phyloP scores from a whole-genome alignment of 92 coral and sea anemone species.

The Zoanthus sansibaricus region DNA sequence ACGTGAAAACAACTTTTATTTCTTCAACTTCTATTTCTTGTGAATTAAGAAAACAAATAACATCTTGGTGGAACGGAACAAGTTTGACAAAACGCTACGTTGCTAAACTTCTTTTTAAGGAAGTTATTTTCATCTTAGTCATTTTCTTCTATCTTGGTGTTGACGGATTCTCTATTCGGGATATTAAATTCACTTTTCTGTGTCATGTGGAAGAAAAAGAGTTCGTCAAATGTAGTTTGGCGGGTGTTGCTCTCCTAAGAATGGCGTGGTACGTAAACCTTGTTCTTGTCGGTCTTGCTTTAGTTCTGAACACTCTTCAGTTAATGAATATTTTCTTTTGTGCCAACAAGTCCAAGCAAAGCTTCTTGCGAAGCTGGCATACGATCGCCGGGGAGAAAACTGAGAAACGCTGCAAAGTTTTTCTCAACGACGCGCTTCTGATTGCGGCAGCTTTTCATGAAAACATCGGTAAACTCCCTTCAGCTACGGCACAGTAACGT shows the following conservation, averaged over 20 bases:
- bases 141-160: constrained; percentile 58
- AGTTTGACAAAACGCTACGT: constrained; percentile 67
- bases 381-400: background rate
- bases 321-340: constrained; percentile 68
- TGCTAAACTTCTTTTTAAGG: constrained; percentile 63
- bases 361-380: constrained; percentile 51
- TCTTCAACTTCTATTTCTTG: constrained; percentile 7
- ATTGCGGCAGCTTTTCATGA: too few species aligned
- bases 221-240: constrained; percentile 69
- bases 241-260: constrained; percentile 60
- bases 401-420: background rate
- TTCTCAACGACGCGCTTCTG: constrained; percentile 58
- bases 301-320: constrained; percentile 66
- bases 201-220: constrained; percentile 76
- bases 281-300: constrained; percentile 52
- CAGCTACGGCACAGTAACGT: too few species aligned
- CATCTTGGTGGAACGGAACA: constrained; percentile 62
- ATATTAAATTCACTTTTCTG: constrained; percentile 58
- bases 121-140: constrained; percentile 53
- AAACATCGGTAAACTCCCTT: too few species aligned
- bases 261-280: constrained; percentile 68
- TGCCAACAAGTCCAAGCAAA: constrained; percentile 48
- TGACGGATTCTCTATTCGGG: constrained; percentile 47
- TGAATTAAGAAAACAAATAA: constrained; percentile 60
- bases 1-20: too few species aligned